Conservation (phyloP, 2,113 vertebrate genomes). For the Saccopteryx leptura region DNA sequence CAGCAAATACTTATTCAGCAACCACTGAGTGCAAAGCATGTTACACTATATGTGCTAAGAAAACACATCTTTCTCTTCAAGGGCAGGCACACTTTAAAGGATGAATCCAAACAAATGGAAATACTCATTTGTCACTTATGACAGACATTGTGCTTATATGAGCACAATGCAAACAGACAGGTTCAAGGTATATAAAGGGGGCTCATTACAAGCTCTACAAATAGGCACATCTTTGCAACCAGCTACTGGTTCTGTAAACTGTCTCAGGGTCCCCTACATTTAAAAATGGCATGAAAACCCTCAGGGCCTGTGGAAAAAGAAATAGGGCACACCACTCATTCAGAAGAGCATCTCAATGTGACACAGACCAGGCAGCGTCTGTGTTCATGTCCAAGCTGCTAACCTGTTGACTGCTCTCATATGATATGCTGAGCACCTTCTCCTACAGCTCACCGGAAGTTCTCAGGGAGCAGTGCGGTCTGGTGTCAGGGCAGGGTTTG, state of each 20-base stretch:
- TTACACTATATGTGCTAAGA: background rate
- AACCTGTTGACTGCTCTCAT: background rate
- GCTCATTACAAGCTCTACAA: background rate
- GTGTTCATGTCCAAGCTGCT: background rate
- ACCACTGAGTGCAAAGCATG: background rate
- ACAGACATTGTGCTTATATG: background rate
- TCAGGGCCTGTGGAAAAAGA: background rate
- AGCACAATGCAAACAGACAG: background rate
- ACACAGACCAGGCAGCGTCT: background rate
- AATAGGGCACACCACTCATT: background rate
- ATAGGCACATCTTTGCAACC: background rate
- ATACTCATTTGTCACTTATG: slow-evolving; percentile 6
- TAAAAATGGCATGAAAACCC: slow-evolving; percentile 27
- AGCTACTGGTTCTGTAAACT: background rate
- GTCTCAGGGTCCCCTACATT: background rate
- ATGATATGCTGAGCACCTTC: background rate
- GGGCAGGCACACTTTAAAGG: background rate
- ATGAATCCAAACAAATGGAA: background rate
- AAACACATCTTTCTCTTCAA: slow-evolving; percentile 8
- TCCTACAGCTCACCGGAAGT: background rate
- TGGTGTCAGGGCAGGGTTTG: background rate
- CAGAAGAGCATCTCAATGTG: too few species aligned
- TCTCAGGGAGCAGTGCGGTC: background rate
- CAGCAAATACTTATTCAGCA: slow-evolving; percentile 30
- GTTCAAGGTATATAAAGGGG: fast-evolving